Evolutionary conservation across 2,797 vertebrate genomes (phyloP), one percentile per base, ranked within the genome.

Genomic region (Eulemur albifrons): DNA sequence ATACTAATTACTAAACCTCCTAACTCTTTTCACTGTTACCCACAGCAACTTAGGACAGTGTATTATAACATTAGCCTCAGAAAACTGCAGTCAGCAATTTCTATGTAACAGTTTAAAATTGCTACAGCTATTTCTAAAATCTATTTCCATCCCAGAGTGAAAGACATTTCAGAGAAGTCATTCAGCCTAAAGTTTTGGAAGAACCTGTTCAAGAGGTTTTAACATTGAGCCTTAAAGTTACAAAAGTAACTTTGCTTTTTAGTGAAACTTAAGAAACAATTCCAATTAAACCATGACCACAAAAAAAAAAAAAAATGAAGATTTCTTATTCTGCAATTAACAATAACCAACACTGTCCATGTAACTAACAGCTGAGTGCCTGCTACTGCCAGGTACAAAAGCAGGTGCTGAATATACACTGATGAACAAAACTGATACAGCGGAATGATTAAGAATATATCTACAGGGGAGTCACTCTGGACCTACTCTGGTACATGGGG

Each of bases 61-160:
- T 65, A 11, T 87, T 63, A 59, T 54, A 54, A 70, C 10, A 76
- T 67, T 76, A 94, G 61, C 70, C 50, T 94, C 54, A 89, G 93
- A 91, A 97, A 90, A 91, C 2, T 52, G 25, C 35, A 73, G 20
- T 84, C 61, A 96, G 77, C 27, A 87, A 25, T 80, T 65, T 77
- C 54, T 69, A 83, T 12, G 32, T 73, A 85, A 77, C 13, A 81
- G 18, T 59, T 85, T 87, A 87, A 96, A 76, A 90, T 67, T 92
- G 88, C 67, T 38, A 94, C 4, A 93, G 8, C 30, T 82, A 77
- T 70, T 95, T 94, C 87, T 93, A 92, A 93, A 92, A 94, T 84
- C 45, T 80, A 91, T 89, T 94, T 73, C 70, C 72, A 93, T 43
- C 76, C 25, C 52, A 92, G 38, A 94, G 10, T 40, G 17, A 93